Evolutionary conservation across 1,140 invertebrate species (phyloP).

Genomic region (Drosophila tropicalis): DNA sequence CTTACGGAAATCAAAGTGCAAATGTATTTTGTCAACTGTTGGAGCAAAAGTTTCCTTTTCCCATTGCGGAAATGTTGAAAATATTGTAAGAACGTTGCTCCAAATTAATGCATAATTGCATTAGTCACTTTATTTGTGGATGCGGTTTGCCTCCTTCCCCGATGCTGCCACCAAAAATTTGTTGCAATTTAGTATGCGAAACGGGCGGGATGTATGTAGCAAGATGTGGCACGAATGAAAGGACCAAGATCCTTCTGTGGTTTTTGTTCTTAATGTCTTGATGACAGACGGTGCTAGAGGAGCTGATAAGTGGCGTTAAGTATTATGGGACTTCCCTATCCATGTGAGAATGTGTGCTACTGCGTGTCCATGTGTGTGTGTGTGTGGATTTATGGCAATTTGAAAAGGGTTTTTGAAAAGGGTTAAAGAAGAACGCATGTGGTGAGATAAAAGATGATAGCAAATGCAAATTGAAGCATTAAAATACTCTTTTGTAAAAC

Average conservation of each 20-base stretch:
- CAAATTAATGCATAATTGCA: constrained; percentile 79
- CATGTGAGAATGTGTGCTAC: constrained; percentile 3
- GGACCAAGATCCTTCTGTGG: constrained; percentile 3
- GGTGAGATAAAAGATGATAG: constrained; percentile 15
- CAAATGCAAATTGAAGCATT: constrained; percentile 10
- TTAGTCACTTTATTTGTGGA: constrained; percentile 69
- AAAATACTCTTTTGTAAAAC: not conserved
- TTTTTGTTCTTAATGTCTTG: constrained; percentile 50
- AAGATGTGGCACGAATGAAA: not conserved
- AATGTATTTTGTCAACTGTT: constrained; percentile 73
- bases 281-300: constrained; percentile 50
- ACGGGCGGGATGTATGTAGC: not conserved
- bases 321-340: constrained; percentile 40
- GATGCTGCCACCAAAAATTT: constrained; percentile 57
- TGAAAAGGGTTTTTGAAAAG: constrained; percentile 30
- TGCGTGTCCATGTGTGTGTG: not conserved
- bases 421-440: constrained; percentile 17
- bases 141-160: constrained; percentile 9
- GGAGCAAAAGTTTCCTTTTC: constrained; percentile 49
- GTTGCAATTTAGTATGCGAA: constrained; percentile 67
- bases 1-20: constrained; percentile 67
- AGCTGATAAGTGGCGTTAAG: constrained; percentile 65
- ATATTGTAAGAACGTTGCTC: constrained; percentile 53
- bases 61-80: constrained; percentile 62
- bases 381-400: constrained; percentile 48